phyloP scores from a whole-genome alignment of 1,140 invertebrate species.

The Drosophila eugracilis region DNA sequence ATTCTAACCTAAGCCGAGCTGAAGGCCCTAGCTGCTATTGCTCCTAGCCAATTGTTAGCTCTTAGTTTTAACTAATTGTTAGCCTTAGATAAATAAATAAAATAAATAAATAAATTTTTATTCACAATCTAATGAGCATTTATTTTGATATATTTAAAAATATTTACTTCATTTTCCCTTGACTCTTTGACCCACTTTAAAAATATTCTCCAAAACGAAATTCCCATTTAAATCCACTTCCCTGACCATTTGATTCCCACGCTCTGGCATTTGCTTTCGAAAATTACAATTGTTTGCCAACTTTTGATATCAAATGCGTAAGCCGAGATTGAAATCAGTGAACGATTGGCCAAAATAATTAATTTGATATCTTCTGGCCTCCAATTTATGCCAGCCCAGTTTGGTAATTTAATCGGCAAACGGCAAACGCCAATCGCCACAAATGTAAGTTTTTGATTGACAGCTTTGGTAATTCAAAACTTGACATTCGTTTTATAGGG shows the following conservation, averaged over 20 bases:
- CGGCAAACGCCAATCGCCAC: too few relatives aligned
- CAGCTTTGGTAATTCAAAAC: slow-evolving; percentile 64
- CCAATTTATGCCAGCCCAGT: slow-evolving; percentile 29
- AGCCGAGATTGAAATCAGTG: slow-evolving; percentile 34
- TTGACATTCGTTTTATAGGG: slow-evolving; percentile 70
- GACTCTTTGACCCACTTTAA: too few relatives aligned
- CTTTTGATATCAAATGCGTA: neutral
- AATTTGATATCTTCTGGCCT: slow-evolving; percentile 48
- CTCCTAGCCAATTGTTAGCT: too few relatives aligned
- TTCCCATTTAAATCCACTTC: neutral
- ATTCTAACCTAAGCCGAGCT: too few relatives aligned
- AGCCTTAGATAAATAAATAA: too few relatives aligned
- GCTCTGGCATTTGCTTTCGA: slow-evolving; percentile 10
- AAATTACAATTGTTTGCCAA: slow-evolving; percentile 13
- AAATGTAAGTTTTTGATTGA: slow-evolving; percentile 68
- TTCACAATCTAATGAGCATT: too few relatives aligned
- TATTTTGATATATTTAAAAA: too few relatives aligned
- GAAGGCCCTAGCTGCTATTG: too few relatives aligned
- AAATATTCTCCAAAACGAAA: too few relatives aligned
- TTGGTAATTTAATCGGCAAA: slow-evolving; percentile 37
- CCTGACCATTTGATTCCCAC: slow-evolving; percentile 6
- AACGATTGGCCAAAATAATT: slow-evolving; percentile 41
- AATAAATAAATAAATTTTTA: too few relatives aligned
- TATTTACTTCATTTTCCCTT: too few relatives aligned
- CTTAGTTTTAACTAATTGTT: too few relatives aligned